Base-by-base conservation (phyloP, 2,113 vertebrate genomes). In the Sylvietta virens region DNA sequence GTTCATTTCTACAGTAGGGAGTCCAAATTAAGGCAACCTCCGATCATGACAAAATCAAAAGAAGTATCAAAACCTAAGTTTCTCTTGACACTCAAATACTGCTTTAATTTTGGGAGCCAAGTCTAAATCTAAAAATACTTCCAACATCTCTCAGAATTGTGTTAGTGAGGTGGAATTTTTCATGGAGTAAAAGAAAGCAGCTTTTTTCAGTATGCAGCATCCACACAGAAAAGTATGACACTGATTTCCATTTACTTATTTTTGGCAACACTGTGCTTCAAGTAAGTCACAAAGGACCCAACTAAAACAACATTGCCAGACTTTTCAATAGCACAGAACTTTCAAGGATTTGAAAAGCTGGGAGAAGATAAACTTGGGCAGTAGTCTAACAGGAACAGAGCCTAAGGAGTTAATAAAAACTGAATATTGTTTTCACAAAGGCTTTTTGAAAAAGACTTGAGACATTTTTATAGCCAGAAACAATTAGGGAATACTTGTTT, bases 401-500 rank as follows among this genome's bases (percentile, higher is more conserved):
- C 11, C 77, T 80, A 98, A 98, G 91, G 97, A 98, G 98, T 98
- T 98, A 98, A 98, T 93, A 97, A 95, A 96, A 97, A 96, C 85
- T 94, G 92, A 97, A 97, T 96, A 97, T 61, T 97, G 94, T 97
- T 98, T 98, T 97, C 96, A 97, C 74, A 96, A 97, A 98, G 95
- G 96, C 94, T 97, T 98, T 98, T 96, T 96, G 96, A 97, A 98
- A 98, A 95, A 97, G 92, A 96, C 89, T 96, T 97, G 90, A 96
- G 94, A 98, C 97, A 97, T 97, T 97, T 98, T 98, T 98, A 98
- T 92, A 98, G 96, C 86, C 97, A 97, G 97, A 97, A 98, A 98
- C 98, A 98, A 98, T 98, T 98, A 98, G 98, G 98, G 98, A 98
- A 98, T 98, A 98, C 97, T 98, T 97, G 97, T 98, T 98, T 98